Base-by-base conservation (phyloP, 2,113 vertebrate genomes). In the Heloderma charlesbogerti region DNA sequence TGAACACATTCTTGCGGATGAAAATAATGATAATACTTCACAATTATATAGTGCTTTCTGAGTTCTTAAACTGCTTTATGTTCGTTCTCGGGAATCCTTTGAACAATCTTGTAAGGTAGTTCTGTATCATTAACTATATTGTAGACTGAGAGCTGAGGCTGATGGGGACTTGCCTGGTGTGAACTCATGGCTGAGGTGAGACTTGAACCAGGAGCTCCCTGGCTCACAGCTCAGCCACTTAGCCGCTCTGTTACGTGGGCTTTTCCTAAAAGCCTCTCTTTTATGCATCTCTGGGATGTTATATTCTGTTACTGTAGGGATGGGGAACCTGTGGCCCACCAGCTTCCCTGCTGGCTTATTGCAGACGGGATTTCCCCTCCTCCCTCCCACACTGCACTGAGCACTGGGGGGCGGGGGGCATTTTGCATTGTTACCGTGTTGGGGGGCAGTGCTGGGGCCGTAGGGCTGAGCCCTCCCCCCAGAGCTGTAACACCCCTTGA, bases 231-330 rank as follows among this genome's bases (percentile, higher is more conserved):
- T 45, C 12, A 10, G 40, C 29, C 43, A 27, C 40, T 72, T 37
- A 63, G 90, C 80, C 92, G 54, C 79, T 67, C 13, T 34, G 40
- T 60, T 63, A 75, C 84, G 91, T 86, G 90, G 31, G 0, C 31
- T 3, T 78, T 51, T 89, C 72, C 63, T 27, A 84, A 60, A 40
- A 79, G 81, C 66, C 85, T 57, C 88, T 88, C 20, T 45, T 90
- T 77, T 74, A 29, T 51, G 25, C 60, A 0, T 78, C 78, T 37
- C 3, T 79, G 43, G 40, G 43, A 18, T 15, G 43, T 1, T 45
- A 31, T 67, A 12, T 25, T 45, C 2, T 80, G 85, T 89, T 89
- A 85, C 84, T 87, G 67, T 78, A 66, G 27, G 75, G 51, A 54
- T 54, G 51, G 51, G 51, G 10, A 12, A 12, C 6, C 51, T 54